Evolutionary conservation across 2,888 invertebrate genomes (phyloP).

Genomic region (Polymixis lichenea): DNA sequence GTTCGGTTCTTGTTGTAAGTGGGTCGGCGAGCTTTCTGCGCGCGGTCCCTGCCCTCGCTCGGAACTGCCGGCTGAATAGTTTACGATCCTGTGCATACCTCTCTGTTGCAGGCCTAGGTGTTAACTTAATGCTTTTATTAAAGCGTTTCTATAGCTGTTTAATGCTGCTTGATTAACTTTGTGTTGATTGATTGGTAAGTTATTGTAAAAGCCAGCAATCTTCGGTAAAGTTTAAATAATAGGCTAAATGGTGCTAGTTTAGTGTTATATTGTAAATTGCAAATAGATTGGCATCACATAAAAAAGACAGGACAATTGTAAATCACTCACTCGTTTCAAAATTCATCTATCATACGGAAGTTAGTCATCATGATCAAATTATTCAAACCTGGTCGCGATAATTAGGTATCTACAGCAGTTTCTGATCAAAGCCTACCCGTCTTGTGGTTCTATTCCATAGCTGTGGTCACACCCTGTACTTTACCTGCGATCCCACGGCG

Average conservation of each 20-base stretch:
- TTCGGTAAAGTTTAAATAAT: background rate
- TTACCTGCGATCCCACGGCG: conserved; percentile 64
- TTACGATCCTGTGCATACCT: conserved; percentile 59
- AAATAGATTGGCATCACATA: background rate
- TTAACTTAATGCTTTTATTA: conserved; percentile 37
- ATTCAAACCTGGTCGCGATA: conserved; percentile 35
- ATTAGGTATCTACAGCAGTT: conserved; percentile 12
- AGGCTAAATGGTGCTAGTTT: background rate
- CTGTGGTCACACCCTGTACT: conserved; percentile 65
- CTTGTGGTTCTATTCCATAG: conserved; percentile 23
- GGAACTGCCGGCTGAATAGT: conserved; percentile 55
- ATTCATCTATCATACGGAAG: conserved; percentile 36
- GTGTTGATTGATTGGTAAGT: background rate
- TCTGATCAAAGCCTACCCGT: conserved; percentile 21
- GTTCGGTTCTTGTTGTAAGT: conserved; percentile 74
- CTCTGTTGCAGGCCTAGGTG: conserved; percentile 42
- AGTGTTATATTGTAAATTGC: background rate
- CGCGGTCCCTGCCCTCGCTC: conserved; percentile 73
- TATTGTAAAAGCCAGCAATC: conserved; percentile 6
- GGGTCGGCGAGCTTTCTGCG: conserved; percentile 85
- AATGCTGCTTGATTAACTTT: conserved; percentile 41
- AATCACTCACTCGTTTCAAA: background rate
- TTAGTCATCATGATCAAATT: conserved; percentile 30
- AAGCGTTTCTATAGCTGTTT: conserved; percentile 42
- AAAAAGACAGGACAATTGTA: background rate